Percentiles rank a stretch among this genome's conserved stretches.
Conservation (phyloP, 2,888 invertebrate species). For the Scaptomyza polygonia region DNA sequence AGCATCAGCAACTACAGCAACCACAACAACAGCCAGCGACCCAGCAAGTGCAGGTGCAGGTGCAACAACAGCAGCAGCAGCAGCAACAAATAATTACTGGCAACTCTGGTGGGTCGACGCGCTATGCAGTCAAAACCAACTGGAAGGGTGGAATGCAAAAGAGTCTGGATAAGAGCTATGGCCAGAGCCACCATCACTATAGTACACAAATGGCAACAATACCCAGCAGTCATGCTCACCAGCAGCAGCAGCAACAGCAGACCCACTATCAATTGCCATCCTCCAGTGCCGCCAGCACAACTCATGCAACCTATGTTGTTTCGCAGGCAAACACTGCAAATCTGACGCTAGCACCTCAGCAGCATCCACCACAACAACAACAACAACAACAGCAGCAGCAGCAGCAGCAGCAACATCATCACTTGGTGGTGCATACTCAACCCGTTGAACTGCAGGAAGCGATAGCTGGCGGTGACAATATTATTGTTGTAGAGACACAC, state of each 20-base stretch:
- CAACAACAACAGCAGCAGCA: slow-evolving; percentile 55
- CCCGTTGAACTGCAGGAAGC: slow-evolving; percentile 58
- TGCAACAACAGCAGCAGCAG: slow-evolving; percentile 23
- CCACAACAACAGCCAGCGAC: slow-evolving; percentile 59
- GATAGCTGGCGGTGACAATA: slow-evolving; percentile 18
- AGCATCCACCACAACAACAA: slow-evolving; percentile 52
- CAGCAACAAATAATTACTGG: slow-evolving; percentile 46
- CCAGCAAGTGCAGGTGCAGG: slow-evolving; percentile 38
- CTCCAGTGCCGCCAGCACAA: slow-evolving; percentile 73
- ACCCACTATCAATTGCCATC: slow-evolving; percentile 82
- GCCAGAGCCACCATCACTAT: slow-evolving; percentile 79
- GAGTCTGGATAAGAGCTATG: slow-evolving; percentile 80
- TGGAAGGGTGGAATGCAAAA: slow-evolving; percentile 79
- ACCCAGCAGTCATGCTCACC: slow-evolving; percentile 66
- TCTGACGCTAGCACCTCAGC: slow-evolving; percentile 66
- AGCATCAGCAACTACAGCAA: slow-evolving; percentile 74
- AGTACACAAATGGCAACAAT: slow-evolving; percentile 69
- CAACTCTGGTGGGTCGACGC: slow-evolving; percentile 58
- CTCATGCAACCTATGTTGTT: slow-evolving; percentile 77
- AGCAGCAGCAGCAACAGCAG: slow-evolving; percentile 68
- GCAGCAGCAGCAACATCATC: slow-evolving; percentile 71
- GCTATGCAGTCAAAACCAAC: slow-evolving; percentile 74
- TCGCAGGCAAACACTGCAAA: slow-evolving; percentile 67
- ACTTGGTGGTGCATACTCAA: slow-evolving; percentile 52
- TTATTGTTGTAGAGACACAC: slow-evolving; percentile 52